Conservation (phyloP, 64 coral and sea anemone species). For the Platygyra sinensis region DNA sequence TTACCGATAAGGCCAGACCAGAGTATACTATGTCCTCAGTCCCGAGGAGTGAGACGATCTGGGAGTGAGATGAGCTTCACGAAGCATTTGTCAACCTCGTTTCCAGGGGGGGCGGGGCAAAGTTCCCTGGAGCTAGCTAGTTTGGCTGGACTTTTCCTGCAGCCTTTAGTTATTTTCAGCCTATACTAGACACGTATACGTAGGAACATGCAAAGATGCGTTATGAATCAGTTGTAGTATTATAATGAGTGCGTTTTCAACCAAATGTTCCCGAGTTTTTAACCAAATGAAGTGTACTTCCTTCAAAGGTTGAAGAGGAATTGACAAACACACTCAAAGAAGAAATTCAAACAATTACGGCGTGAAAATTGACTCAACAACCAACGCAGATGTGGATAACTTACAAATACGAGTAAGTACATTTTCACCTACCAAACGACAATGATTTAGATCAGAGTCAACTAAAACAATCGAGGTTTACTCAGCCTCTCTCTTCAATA, state of each 20-base stretch:
- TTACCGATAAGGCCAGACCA: no score
- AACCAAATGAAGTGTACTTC: not conserved
- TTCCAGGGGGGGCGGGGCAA: not conserved
- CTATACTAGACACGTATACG: no score
- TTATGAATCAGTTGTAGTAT: not conserved
- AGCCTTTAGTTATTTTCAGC: no score
- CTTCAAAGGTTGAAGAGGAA: conserved; percentile 59
- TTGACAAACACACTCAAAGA: conserved; percentile 38
- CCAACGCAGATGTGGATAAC: conserved; percentile 43
- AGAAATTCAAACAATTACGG: conserved; percentile 63
- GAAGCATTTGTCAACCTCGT: no score
- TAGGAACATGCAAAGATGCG: not conserved
- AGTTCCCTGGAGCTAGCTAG: not conserved
- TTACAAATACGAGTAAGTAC: conserved; percentile 74
- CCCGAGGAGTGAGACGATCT: no score
- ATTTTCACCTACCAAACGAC: no score
- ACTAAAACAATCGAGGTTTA: no score
- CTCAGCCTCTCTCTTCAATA: no score
- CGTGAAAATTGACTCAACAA: conserved; percentile 4
- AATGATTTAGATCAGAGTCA: no score
- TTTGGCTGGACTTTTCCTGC: no score
- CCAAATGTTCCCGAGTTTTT: not conserved
- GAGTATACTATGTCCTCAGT: no score
- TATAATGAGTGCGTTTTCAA: not conserved
- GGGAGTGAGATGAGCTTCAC: no score